Conservation (phyloP, 2,113 vertebrate genomes). For the Acanthochromis polyacanthus region DNA sequence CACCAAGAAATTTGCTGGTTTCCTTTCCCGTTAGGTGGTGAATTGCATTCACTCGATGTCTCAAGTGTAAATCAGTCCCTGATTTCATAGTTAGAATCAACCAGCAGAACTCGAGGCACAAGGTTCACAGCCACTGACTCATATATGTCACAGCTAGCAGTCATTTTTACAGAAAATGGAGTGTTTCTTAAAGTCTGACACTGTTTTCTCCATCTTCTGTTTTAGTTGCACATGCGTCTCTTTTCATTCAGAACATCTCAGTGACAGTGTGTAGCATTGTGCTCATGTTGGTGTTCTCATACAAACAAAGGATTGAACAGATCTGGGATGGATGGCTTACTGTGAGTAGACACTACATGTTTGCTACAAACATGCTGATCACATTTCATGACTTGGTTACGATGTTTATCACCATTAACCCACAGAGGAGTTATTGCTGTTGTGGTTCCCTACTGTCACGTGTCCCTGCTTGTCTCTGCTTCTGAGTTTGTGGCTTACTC, state of each 20-base stretch:
- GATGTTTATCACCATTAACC: constrained; percentile 20
- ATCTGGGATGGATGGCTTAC: constrained; percentile 84
- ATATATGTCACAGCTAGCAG: constrained; percentile 17
- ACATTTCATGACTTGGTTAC: not conserved
- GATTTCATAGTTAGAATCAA: constrained; percentile 43
- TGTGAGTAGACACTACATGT: constrained; percentile 74
- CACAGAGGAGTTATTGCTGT: constrained; percentile 54
- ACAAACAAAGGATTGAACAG: constrained; percentile 81
- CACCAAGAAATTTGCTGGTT: constrained; percentile 27
- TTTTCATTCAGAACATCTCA: constrained; percentile 86
- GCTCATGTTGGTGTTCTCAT: constrained; percentile 84
- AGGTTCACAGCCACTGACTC: constrained; percentile 31
- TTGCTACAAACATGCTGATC: not conserved
- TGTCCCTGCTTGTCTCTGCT: constrained; percentile 66
- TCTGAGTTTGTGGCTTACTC: constrained; percentile 74
- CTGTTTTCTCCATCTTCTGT: constrained; percentile 43
- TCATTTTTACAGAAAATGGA: not conserved
- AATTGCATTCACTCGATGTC: constrained; percentile 41
- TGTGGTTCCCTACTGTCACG: constrained; percentile 54
- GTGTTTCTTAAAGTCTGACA: constrained; percentile 42
- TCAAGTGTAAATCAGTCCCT: constrained; percentile 43
- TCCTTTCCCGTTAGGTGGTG: constrained; percentile 26
- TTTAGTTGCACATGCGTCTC: constrained; percentile 83
- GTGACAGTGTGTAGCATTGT: constrained; percentile 82
- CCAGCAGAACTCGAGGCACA: constrained; percentile 23